Conservation (phyloP, 2,888 invertebrate species). For the Mycogona germanica region DNA sequence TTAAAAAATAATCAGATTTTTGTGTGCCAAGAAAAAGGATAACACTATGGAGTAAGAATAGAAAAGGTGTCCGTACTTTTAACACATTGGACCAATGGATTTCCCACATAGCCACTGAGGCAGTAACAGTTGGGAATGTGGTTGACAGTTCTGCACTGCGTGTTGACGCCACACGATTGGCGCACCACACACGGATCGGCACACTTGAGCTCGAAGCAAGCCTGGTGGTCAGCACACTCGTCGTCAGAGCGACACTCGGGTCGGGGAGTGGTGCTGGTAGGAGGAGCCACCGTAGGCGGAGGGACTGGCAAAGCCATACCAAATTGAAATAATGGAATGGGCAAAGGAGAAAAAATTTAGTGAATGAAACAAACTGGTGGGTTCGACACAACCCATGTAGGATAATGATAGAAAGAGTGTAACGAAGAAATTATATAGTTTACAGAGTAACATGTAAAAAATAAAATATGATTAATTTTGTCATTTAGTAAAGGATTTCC, state of each 20-base stretch:
- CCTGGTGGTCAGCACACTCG: constrained; percentile 73
- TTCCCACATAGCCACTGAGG: constrained; percentile 10
- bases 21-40: background rate
- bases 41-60: too few species aligned
- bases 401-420: too few species aligned
- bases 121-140: constrained; percentile 30
- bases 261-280: background rate
- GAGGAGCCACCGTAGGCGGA: constrained; percentile 14
- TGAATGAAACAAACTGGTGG: background rate
- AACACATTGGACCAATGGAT: constrained; percentile 16
- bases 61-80: background rate
- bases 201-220: constrained; percentile 57
- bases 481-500: too few species aligned
- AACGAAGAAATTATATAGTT: too few species aligned
- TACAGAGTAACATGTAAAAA: too few species aligned
- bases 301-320: background rate
- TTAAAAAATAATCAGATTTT: too few species aligned
- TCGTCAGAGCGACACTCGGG: constrained; percentile 64
- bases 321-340: background rate
- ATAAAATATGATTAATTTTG: too few species aligned
- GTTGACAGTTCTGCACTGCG: constrained; percentile 54
- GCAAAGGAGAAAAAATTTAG: background rate
- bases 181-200: constrained; percentile 51
- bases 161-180: constrained; percentile 68
- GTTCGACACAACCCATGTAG: too few species aligned